Conservation (phyloP, 1,140 invertebrate genomes). For the Alviniconcha marisindica region DNA sequence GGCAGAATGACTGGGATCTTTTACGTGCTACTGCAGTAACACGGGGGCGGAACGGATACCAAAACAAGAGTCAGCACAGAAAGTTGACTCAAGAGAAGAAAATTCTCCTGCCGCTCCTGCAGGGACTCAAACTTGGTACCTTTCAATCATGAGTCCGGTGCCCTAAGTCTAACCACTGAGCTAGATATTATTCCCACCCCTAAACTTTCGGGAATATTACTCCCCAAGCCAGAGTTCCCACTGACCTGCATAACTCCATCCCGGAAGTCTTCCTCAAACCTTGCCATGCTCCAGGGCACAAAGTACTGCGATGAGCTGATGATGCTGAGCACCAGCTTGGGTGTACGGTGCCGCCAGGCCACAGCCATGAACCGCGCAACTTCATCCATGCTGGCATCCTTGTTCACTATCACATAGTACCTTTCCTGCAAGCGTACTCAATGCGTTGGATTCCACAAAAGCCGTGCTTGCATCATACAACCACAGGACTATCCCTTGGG, state of each 20-base stretch:
- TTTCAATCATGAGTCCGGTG: too few relatives aligned
- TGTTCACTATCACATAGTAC: constrained; percentile 61
- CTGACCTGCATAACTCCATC: constrained; percentile 67
- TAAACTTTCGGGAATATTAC: too few relatives aligned
- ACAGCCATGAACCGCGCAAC: constrained; percentile 62
- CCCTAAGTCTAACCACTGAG: too few relatives aligned
- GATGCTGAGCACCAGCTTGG: constrained; percentile 67
- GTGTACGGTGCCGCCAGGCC: constrained; percentile 63
- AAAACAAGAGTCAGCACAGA: too few relatives aligned
- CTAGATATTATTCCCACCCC: too few relatives aligned
- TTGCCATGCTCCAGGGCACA: constrained; percentile 61
- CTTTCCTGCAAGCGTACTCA: constrained; percentile 38
- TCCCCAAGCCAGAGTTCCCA: too few relatives aligned
- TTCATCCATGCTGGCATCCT: constrained; percentile 54
- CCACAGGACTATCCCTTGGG: not conserved
- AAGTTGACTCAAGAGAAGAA: too few relatives aligned
- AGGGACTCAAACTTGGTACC: too few relatives aligned
- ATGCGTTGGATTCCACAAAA: not conserved
- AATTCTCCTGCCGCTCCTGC: too few relatives aligned
- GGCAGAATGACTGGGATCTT: too few relatives aligned
- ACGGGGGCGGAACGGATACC: too few relatives aligned
- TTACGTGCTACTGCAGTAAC: too few relatives aligned
- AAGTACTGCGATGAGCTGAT: constrained; percentile 63
- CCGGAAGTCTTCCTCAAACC: constrained; percentile 64
- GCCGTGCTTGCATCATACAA: not conserved